Conservation (phyloP, 2,113 vertebrate genomes). For the Thalassarche chlororhynchos region DNA sequence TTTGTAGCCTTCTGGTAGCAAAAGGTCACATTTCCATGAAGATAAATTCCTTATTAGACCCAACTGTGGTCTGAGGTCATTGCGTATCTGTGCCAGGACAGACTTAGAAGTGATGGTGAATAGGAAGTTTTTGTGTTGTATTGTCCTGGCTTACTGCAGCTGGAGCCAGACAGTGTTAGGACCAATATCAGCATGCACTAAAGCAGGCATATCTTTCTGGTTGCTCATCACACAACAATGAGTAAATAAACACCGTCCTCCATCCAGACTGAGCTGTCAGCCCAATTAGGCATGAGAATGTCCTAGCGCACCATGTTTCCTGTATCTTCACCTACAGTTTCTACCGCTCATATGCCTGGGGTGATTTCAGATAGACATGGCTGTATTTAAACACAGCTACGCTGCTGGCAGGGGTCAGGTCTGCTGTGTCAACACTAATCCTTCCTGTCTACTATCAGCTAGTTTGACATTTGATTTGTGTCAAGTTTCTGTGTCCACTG, state of each 20-base stretch:
- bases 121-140: slow-evolving; percentile 90
- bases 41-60: slow-evolving; percentile 76
- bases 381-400: slow-evolving; percentile 67
- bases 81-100: slow-evolving; percentile 70
- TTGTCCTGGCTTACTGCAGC: slow-evolving; percentile 78
- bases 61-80: slow-evolving; percentile 75
- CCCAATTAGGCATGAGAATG: slow-evolving; percentile 81
- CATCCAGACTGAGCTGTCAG: slow-evolving; percentile 85
- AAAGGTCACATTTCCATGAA: slow-evolving; percentile 76
- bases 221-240: slow-evolving; percentile 86
- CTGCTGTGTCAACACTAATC: slow-evolving; percentile 84
- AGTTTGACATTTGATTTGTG: slow-evolving; percentile 77
- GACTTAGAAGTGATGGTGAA: slow-evolving; percentile 77
- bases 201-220: slow-evolving; percentile 83
- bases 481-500: slow-evolving; percentile 75
- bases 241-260: slow-evolving; percentile 86
- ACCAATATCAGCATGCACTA: slow-evolving; percentile 76
- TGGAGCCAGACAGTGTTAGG: slow-evolving; percentile 84
- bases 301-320: slow-evolving; percentile 59
- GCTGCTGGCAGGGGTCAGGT: slow-evolving; percentile 74
- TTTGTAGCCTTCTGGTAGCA: slow-evolving; percentile 68
- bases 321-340: slow-evolving; percentile 75
- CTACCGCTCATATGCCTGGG: slow-evolving; percentile 57
- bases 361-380: slow-evolving; percentile 74
- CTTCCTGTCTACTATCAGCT: slow-evolving; percentile 86